phyloP scores from a whole-genome alignment of 1,140 invertebrate species.

The Aporrectodea caliginosa region DNA sequence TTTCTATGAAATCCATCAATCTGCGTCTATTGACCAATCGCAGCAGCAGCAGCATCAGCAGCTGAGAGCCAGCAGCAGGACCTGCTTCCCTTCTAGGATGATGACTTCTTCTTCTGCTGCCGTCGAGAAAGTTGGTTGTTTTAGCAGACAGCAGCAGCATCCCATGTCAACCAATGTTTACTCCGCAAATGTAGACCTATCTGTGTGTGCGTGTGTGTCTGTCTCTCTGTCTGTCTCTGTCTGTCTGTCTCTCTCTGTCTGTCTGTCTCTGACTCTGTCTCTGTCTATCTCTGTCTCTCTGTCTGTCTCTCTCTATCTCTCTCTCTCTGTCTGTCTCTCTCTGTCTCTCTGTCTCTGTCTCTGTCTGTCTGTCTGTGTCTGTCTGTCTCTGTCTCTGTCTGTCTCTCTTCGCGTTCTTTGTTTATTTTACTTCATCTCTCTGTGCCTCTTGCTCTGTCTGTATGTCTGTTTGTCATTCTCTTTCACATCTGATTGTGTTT shows the following conservation, averaged over 20 bases:
- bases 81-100: no score
- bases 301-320: background rate
- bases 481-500: background rate
- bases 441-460: background rate
- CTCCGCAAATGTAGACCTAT: no score
- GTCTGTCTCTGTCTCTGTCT: background rate
- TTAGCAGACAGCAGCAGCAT: no score
- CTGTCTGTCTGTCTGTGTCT: background rate
- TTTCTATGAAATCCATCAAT: no score
- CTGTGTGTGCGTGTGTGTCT: no score
- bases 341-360: background rate
- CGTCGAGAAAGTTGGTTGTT: no score
- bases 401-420: background rate
- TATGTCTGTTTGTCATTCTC: background rate
- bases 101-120: no score
- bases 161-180: no score
- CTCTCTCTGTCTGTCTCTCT: background rate
- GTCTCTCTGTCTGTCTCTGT: background rate
- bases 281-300: background rate
- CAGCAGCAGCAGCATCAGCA: no score
- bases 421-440: background rate
- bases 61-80: no score
- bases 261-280: background rate
- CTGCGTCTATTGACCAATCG: no score
- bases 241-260: background rate